A percentile compares a stretch with the other conserved stretches of the same genome.
Conservation (phyloP, 2,797 vertebrate genomes). For the Etheostoma perlongum region DNA sequence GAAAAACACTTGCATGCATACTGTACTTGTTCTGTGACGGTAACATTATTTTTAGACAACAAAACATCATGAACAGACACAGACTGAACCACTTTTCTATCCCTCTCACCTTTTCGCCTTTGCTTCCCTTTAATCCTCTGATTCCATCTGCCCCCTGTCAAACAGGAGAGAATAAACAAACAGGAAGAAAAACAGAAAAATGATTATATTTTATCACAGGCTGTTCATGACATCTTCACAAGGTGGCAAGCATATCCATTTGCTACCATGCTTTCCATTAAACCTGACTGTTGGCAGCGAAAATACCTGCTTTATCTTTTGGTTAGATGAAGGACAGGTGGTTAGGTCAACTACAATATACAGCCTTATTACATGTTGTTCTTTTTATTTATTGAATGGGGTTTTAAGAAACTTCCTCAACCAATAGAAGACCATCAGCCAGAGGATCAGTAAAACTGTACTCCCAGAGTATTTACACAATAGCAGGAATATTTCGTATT, state of each 20-base stretch:
- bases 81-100: neutral
- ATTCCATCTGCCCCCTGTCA: slow-evolving; percentile 94
- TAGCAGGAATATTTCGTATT: neutral
- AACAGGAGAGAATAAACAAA: slow-evolving; percentile 26
- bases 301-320: neutral
- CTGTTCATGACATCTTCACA: neutral
- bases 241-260: neutral
- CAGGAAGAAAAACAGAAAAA: slow-evolving; percentile 9
- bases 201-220: neutral
- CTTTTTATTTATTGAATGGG: neutral
- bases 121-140: slow-evolving; percentile 94
- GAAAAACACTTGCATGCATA: neutral
- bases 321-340: too few species aligned
- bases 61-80: slow-evolving; percentile 8
- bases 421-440: neutral
- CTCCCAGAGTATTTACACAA: neutral
- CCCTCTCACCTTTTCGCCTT: slow-evolving; percentile 94
- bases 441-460: neutral
- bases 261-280: neutral
- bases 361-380: neutral
- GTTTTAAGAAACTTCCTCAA: slow-evolving; percentile 7
- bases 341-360: neutral
- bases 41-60: neutral
- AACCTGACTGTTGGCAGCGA: neutral
- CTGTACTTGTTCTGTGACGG: neutral